Evolutionary conservation across 2,797 vertebrate genomes (phyloP), one percentile per base, ranked within the genome.

Genomic region (Lithobates sylvaticus): DNA sequence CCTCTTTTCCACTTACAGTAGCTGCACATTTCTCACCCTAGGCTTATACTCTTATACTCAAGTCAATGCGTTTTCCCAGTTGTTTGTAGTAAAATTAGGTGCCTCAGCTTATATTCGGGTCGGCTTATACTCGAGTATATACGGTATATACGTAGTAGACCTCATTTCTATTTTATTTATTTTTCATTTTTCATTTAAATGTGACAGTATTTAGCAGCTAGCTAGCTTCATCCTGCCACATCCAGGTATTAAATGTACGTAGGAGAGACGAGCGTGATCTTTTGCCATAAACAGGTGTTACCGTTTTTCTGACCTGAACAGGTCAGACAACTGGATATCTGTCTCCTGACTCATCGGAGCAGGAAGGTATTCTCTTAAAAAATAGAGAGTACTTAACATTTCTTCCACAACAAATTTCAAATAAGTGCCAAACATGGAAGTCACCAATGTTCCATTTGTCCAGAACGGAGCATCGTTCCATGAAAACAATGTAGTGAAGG

Each of bases 201-300:
- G 12, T 3, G 13, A 2, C 12, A 54, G 50, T 29, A 58, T 58
- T 32, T 34, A 70, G 54, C 67, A 39, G 9, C 68, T 36, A 65
- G 16, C 58, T 44, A 78, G 15, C 44, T 26, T 44, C 74, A 36
- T 36, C 7, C 39, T 50, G 39, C 39, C 72, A 10, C 10, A 64
- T 32, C 3, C 21, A 47, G 47, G 32, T 34, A 36, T 65, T 39
- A 39, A 39, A 39, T 39, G 39, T 39, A 39, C 39, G 54, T 69
- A 21, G 2, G 26, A 61, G 10, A 73, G 13, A 54, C 16, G 0
- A 54, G 16, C 2, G 2, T 0, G 44, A 47, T 47, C 3, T 54
- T 54, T 54, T 54, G 32, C 64, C 83, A 73, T 39, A 69, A 50
- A 47, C 83, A 84, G 83, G 68, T 84, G 50, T 67, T 76, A n/a